phyloP scores from a whole-genome alignment of 2,888 invertebrate species.

The Drosophila siamana region DNA sequence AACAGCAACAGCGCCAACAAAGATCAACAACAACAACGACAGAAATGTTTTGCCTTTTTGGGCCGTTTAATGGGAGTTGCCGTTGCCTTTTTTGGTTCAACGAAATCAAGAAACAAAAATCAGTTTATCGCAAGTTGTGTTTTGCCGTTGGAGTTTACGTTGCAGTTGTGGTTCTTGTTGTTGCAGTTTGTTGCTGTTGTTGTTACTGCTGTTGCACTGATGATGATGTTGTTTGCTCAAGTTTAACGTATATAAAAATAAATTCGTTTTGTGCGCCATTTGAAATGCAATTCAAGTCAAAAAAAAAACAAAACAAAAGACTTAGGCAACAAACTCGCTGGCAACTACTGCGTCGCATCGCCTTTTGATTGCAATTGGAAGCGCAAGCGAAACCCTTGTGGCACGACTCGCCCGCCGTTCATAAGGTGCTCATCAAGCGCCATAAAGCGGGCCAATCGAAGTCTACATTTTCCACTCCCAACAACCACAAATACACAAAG shows the following conservation, averaged over 20 bases:
- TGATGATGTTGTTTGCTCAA: conserved; percentile 65
- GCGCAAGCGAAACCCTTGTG: conserved; percentile 42
- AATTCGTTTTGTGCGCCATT: conserved; percentile 52
- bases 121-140: conserved; percentile 57
- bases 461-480: conserved; percentile 26
- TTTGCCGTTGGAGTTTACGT: conserved; percentile 26
- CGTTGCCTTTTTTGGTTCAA: conserved; percentile 81
- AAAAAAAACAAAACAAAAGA: conserved; percentile 63
- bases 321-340: conserved; percentile 66
- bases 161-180: conserved; percentile 25
- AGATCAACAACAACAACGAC: conserved; percentile 18
- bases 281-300: conserved; percentile 41
- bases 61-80: conserved; percentile 81
- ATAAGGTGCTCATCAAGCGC: conserved; percentile 42
- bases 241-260: conserved; percentile 53
- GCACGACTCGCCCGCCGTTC: conserved; percentile 37
- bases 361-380: conserved; percentile 57
- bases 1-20: not conserved
- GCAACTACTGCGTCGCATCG: conserved; percentile 14
- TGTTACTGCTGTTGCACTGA: conserved; percentile 33
- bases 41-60: conserved; percentile 68
- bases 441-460: conserved; percentile 45
- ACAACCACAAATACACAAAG: not conserved
- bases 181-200: conserved; percentile 26
- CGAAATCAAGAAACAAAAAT: conserved; percentile 74